Evolutionary conservation across 2,888 invertebrate species (phyloP).

Genomic region (Abrostola tripartita): DNA sequence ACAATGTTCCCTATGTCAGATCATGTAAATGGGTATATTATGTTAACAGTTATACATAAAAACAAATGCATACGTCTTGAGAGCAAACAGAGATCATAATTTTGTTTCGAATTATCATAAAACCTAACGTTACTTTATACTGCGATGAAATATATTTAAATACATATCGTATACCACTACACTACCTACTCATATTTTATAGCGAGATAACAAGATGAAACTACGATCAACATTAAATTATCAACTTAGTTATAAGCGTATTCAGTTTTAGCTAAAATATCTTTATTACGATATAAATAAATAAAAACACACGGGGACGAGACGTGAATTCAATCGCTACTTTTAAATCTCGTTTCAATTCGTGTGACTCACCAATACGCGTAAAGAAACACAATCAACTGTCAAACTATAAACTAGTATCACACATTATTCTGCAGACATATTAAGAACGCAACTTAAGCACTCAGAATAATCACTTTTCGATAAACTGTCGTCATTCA

Average conservation of each 20-base stretch:
- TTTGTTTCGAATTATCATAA: conserved; percentile 55
- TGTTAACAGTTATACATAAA: conserved; percentile 48
- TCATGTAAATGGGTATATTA: conserved; percentile 44
- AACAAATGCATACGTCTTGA: conserved; percentile 65
- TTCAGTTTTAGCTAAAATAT: conserved; percentile 65
- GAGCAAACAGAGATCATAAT: conserved; percentile 73
- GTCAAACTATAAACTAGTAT: conserved; percentile 78
- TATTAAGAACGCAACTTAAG: conserved; percentile 55
- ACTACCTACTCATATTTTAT: conserved; percentile 50
- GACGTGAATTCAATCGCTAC: conserved; percentile 49
- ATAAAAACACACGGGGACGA: conserved; percentile 58
- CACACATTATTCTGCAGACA: conserved; percentile 75
- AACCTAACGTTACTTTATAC: conserved; percentile 50
- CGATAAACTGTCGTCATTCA: conserved; percentile 54
- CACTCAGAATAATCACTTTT: conserved; percentile 57
- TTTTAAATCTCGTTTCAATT: conserved; percentile 46
- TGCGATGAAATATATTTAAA: conserved; percentile 47
- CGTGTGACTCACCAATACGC: conserved; percentile 52
- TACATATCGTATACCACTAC: conserved; percentile 48
- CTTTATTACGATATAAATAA: conserved; percentile 57
- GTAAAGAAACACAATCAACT: conserved; percentile 54
- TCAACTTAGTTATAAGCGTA: conserved; percentile 72
- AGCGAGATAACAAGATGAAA: conserved; percentile 52
- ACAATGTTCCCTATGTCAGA: conserved; percentile 35
- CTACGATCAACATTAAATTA: conserved; percentile 55